phyloP scores from a whole-genome alignment of 2,888 invertebrate species.

The Amitus sp. region DNA sequence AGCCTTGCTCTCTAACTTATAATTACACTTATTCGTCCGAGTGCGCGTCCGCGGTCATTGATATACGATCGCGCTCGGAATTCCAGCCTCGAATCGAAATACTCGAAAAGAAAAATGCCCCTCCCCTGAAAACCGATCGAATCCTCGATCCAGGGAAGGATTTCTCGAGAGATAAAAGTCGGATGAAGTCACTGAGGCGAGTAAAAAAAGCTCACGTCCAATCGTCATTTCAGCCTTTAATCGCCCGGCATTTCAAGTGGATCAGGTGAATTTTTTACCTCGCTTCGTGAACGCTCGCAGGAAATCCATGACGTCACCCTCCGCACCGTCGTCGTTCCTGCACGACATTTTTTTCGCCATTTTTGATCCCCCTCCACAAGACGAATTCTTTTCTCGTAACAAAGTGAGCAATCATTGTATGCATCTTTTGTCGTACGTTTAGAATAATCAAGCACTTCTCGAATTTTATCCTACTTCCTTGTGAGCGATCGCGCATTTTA shows the following conservation, averaged over 20 bases:
- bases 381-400: conserved; percentile 33
- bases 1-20: conserved; percentile 63
- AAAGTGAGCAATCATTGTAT: conserved; percentile 26
- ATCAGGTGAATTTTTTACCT: conserved; percentile 4
- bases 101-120: too few relatives aligned
- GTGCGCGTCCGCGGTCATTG: conserved; percentile 49
- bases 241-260: conserved; percentile 1
- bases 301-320: conserved; percentile 31
- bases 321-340: conserved; percentile 22
- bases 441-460: conserved; percentile 16
- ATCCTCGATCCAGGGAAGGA: too few relatives aligned
- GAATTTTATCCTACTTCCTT: conserved; percentile 22
- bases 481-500: not conserved
- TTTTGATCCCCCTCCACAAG: conserved; percentile 20
- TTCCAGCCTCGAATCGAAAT: too few relatives aligned
- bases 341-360: conserved; percentile 19
- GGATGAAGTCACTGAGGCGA: not conserved
- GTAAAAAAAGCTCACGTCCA: not conserved
- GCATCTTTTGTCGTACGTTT: conserved; percentile 15
- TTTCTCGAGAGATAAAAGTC: conserved; percentile 9
- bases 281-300: conserved; percentile 22
- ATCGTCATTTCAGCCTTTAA: conserved; percentile 5
- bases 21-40: conserved; percentile 59
- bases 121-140: too few relatives aligned
- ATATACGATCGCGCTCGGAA: conserved; percentile 50